phyloP scores from a whole-genome alignment of 1,140 invertebrate genomes.

The Teleogryllus occipitalis region DNA sequence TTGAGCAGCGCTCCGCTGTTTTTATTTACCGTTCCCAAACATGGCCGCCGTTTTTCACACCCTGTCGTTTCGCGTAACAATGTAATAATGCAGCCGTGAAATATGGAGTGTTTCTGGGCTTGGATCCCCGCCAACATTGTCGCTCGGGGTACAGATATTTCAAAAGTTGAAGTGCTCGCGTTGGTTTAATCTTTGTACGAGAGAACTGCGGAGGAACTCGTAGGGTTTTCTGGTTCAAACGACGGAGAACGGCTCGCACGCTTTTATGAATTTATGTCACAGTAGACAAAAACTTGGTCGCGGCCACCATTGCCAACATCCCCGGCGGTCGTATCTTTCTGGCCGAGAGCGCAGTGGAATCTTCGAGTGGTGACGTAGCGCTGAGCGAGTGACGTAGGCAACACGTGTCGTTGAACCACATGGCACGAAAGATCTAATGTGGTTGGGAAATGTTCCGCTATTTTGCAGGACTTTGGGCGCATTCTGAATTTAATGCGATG shows the following conservation, averaged over 20 bases:
- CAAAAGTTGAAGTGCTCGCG: conserved; percentile 3
- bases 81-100: not conserved
- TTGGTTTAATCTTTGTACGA: not conserved
- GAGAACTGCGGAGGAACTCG: not conserved
- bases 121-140: not conserved
- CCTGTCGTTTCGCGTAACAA: not conserved
- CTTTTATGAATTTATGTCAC: not conserved
- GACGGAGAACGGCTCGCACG: not conserved
- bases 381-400: too few species aligned
- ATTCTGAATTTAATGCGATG: too few species aligned
- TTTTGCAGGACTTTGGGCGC: too few species aligned
- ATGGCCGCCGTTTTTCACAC: not conserved
- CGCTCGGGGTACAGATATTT: not conserved
- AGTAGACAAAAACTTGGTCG: too few species aligned
- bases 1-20: not conserved
- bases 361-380: too few species aligned
- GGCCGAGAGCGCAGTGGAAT: too few species aligned
- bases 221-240: not conserved
- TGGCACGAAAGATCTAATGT: too few species aligned
- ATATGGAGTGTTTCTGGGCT: not conserved
- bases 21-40: not conserved
- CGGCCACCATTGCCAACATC: too few species aligned
- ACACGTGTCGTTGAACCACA: too few species aligned
- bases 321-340: too few species aligned
- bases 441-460: too few species aligned